These are phyloP conservation scores for Epizoanthus stellaris DNA, from an alignment of 92 coral and sea anemone species.

Conservation along the genomic window DNA sequence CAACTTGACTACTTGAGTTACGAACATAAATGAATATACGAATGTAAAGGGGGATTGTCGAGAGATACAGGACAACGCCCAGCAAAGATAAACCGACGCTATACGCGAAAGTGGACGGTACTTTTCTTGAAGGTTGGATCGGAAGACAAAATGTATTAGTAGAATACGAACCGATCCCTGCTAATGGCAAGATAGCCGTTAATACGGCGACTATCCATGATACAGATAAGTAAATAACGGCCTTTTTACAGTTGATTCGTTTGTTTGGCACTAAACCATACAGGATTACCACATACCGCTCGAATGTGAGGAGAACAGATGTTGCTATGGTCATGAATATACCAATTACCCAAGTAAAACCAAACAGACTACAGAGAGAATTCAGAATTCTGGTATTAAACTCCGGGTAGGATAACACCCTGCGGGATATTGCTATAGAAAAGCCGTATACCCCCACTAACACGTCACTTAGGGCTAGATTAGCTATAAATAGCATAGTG, in stretches of 20 bases:
- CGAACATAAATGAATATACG: conserved; percentile 72
- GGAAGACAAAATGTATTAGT: conserved; percentile 87
- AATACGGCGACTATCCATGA: conserved; percentile 63
- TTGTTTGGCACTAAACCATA: conserved; percentile 70
- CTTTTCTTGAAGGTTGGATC: conserved; percentile 74
- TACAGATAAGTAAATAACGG: conserved; percentile 34
- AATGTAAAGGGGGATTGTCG: conserved; percentile 71
- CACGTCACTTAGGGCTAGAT: conserved; percentile 15
- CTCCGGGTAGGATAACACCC: conserved; percentile 43
- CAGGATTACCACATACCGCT: conserved; percentile 72
- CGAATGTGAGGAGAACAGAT: conserved; percentile 66
- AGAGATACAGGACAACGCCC: conserved; percentile 63
- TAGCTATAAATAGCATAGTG: conserved; percentile 31
- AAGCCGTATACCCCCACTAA: conserved; percentile 27
- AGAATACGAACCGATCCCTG: conserved; percentile 76
- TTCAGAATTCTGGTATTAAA: conserved; percentile 25
- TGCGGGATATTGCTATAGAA: conserved; percentile 24
- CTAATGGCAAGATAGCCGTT: conserved; percentile 67
- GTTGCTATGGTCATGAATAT: conserved; percentile 61
- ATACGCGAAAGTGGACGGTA: conserved; percentile 68
- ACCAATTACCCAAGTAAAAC: conserved; percentile 74
- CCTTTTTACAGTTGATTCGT: conserved; percentile 45
- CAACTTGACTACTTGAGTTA: conserved; percentile 69
- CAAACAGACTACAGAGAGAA: conserved; percentile 60
- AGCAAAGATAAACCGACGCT: conserved; percentile 66